Evolutionary conservation across 92 coral and sea anemone genomes (phyloP).

Genomic region (Desmophyllum pertusum): DNA sequence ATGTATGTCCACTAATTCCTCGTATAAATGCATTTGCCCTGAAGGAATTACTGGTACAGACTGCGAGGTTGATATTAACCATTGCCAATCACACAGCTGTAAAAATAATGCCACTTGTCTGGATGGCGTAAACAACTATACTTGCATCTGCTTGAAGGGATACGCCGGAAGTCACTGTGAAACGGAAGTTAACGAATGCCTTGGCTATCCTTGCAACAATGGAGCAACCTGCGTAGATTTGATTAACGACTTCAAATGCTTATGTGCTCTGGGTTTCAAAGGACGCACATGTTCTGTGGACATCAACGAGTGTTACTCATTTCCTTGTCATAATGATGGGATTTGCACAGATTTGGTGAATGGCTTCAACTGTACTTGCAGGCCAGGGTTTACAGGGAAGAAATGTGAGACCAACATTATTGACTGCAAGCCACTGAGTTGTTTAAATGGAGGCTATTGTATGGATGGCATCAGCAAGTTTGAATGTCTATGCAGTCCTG

Average conservation of each 20-base stretch:
- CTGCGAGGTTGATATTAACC: conserved; percentile 74
- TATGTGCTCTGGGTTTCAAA: conserved; percentile 75
- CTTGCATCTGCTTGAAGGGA: conserved; percentile 72
- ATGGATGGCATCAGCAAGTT: conserved; percentile 71
- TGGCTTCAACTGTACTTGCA: conserved; percentile 70
- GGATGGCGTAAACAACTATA: conserved; percentile 63
- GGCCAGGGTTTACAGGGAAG: conserved; percentile 72
- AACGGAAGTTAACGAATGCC: conserved; percentile 65
- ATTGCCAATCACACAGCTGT: conserved; percentile 71
- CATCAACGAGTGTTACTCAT: conserved; percentile 77
- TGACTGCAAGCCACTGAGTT: conserved; percentile 62
- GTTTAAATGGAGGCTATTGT: conserved; percentile 74
- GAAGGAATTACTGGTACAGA: conserved; percentile 73
- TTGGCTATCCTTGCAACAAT: conserved; percentile 59
- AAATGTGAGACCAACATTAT: conserved; percentile 62
- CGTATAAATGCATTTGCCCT: conserved; percentile 71
- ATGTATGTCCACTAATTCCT: conserved; percentile 58
- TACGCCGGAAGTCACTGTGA: conserved; percentile 68
- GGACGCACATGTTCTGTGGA: conserved; percentile 83
- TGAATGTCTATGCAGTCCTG: conserved; percentile 80
- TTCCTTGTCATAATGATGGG: conserved; percentile 74
- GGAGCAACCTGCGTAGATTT: conserved; percentile 72
- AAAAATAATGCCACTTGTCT: conserved; percentile 80
- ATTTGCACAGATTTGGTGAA: conserved; percentile 72
- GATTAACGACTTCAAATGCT: conserved; percentile 72